These are phyloP conservation scores for Astatotilapia flaviijosephi DNA, from an alignment of 2,113 vertebrate genomes.

Conservation along the genomic window DNA sequence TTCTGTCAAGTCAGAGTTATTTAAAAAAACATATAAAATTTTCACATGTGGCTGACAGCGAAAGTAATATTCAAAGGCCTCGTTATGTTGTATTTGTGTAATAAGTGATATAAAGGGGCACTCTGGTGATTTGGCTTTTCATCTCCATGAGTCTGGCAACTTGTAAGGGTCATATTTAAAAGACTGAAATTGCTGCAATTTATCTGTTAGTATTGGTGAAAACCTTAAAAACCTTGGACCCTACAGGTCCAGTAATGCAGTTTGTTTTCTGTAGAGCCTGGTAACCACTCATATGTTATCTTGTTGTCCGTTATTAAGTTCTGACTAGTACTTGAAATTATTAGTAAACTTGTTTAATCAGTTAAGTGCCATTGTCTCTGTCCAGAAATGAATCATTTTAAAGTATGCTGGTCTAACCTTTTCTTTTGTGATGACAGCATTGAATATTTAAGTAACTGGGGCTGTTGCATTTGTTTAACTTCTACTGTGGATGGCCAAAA, in stretches of 20 bases:
- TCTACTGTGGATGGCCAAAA: background rate
- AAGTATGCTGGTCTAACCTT: background rate
- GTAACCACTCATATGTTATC: background rate
- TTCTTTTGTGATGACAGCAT: background rate
- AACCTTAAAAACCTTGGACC: background rate
- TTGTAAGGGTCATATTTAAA: background rate
- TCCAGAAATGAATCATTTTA: accelerated
- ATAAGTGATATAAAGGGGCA: background rate
- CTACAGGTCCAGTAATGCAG: background rate
- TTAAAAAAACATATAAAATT: constrained; percentile 34
- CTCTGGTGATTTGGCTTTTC: background rate
- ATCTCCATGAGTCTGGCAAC: background rate
- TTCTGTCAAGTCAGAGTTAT: background rate
- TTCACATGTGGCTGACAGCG: background rate
- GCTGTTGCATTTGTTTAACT: background rate
- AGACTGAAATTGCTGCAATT: background rate
- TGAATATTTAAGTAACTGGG: background rate
- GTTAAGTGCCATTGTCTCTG: background rate
- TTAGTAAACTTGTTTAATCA: background rate
- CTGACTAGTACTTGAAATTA: background rate
- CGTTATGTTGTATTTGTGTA: background rate
- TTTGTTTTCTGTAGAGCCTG: background rate
- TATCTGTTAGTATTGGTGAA: background rate
- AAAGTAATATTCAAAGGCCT: background rate
- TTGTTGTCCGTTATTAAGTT: background rate